Conservation (phyloP, 2,113 vertebrate species). For the Lophius piscatorius region DNA sequence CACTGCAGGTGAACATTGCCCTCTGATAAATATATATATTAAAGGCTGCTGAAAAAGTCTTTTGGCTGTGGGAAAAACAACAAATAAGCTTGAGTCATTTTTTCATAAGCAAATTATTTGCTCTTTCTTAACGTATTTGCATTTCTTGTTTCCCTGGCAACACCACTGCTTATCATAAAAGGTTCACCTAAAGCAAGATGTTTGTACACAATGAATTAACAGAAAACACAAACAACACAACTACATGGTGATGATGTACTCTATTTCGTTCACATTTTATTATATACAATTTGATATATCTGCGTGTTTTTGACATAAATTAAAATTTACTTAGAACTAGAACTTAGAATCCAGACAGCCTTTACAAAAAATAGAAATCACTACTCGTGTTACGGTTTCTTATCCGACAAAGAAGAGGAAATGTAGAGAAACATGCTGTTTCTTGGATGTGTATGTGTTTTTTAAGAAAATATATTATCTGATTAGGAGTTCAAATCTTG, state of each 20-base stretch:
- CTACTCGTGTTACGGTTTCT: too few relatives aligned
- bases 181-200: neutral
- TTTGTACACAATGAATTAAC: neutral
- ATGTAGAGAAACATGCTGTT: too few relatives aligned
- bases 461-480: too few relatives aligned
- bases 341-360: neutral
- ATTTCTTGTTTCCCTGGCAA: conserved; percentile 31
- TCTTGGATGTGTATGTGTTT: too few relatives aligned
- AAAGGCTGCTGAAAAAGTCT: neutral
- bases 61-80: too few relatives aligned
- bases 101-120: neutral
- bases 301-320: neutral
- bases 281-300: too few relatives aligned
- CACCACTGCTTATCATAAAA: neutral
- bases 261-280: too few relatives aligned
- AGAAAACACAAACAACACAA: neutral
- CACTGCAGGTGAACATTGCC: too few relatives aligned
- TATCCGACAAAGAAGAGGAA: too few relatives aligned
- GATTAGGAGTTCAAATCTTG: too few relatives aligned
- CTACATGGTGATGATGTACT: neutral
- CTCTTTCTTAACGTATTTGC: neutral
- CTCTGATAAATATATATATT: too few relatives aligned
- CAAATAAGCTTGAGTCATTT: neutral
- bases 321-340: neutral
- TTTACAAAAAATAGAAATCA: too few relatives aligned